These are phyloP conservation scores for Spialia ferax DNA, from an alignment of 2,888 invertebrate genomes.

Conservation along the genomic window DNA sequence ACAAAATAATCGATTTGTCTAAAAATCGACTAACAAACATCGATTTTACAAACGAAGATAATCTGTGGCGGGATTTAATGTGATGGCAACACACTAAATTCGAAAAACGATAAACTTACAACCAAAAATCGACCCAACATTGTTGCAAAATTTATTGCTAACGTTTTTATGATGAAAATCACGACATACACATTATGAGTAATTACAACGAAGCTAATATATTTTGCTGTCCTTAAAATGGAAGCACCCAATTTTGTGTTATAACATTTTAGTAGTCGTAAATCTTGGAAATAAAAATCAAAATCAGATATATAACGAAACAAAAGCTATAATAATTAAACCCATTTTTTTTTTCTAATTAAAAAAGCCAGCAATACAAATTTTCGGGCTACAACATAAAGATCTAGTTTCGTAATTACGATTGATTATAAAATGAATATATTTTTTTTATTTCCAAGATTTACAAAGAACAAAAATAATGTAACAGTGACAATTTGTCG, in stretches of 20 bases:
- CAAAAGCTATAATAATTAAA: not conserved
- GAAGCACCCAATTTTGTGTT: conserved; percentile 71
- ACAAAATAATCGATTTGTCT: conserved; percentile 14
- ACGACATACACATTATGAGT: not conserved
- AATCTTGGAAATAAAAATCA: not conserved
- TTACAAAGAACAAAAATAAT: not conserved
- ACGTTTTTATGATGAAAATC: conserved; percentile 6
- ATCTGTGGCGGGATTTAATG: conserved; percentile 17
- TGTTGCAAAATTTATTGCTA: conserved; percentile 32
- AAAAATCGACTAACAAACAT: conserved; percentile 20
- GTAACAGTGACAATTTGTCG: not conserved
- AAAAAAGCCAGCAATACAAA: too few species aligned
- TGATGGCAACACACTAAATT: conserved; percentile 22
- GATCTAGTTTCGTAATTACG: too few species aligned
- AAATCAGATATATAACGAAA: not conserved
- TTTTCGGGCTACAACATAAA: too few species aligned
- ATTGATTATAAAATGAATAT: too few species aligned
- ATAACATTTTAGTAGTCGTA: conserved; percentile 11
- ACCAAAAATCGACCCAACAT: conserved; percentile 26
- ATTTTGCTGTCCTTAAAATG: conserved; percentile 62
- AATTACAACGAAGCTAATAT: conserved; percentile 21
- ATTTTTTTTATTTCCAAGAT: not conserved
- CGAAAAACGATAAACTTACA: conserved; percentile 2
- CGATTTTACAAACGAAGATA: not conserved
- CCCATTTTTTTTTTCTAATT: not conserved